These are phyloP conservation scores for Halcyon chelicuti DNA, from an alignment of 2,797 vertebrate species.

Conservation along the genomic window DNA sequence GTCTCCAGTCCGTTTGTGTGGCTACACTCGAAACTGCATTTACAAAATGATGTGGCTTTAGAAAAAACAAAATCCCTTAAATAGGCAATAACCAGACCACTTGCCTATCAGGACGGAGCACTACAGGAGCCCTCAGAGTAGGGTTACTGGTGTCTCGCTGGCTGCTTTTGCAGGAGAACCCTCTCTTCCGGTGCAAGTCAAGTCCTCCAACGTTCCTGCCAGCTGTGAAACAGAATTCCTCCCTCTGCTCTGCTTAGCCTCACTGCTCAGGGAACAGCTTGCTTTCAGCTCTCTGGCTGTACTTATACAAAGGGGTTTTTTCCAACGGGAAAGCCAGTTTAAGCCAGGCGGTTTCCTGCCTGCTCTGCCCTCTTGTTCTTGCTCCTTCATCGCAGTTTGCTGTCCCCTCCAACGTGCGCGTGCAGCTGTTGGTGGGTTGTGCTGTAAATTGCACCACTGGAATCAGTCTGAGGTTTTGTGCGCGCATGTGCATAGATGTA, in stretches of 20 bases:
- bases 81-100: not conserved
- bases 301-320: not conserved
- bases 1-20: not conserved
- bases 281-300: not conserved
- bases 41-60: not conserved
- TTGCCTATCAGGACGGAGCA: accelerated
- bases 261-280: not conserved
- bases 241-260: not conserved
- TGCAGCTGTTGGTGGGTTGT: not conserved
- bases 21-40: not conserved
- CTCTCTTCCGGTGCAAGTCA: not conserved
- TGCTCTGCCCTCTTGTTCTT: not conserved
- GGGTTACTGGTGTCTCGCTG: not conserved
- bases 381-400: not conserved
- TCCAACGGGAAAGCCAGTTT: not conserved
- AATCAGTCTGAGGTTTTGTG: not conserved
- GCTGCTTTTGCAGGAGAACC: not conserved
- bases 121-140: not conserved
- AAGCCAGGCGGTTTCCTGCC: slow-evolving; percentile 6
- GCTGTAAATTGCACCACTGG: not conserved
- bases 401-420: not conserved
- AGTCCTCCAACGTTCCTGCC: not conserved
- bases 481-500: accelerated
- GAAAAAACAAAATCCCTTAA: not conserved
- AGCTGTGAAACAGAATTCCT: not conserved